Conservation (phyloP, 2,888 invertebrate species). For the Oscheius sp. region DNA sequence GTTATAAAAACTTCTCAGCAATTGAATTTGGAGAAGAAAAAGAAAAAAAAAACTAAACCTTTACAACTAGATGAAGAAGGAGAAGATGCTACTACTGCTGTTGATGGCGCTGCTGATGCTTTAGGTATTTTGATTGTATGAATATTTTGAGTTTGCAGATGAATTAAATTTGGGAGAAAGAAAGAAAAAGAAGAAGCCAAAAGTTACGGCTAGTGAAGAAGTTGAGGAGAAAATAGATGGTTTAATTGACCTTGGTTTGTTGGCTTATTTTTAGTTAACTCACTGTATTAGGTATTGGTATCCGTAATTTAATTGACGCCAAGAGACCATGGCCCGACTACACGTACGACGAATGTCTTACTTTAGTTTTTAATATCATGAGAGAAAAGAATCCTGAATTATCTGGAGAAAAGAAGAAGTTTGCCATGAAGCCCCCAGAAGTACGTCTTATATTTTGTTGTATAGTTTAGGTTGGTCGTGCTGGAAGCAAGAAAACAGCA, state of each 20-base stretch:
- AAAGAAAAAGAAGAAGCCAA: constrained; percentile 55
- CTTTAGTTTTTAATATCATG: constrained; percentile 97
- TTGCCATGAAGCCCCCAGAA: constrained; percentile 94
- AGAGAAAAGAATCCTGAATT: constrained; percentile 98
- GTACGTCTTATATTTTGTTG: no score
- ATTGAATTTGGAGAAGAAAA: constrained; percentile 52
- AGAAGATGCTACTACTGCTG: constrained; percentile 27
- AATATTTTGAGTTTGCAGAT: constrained; percentile 29
- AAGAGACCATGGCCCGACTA: constrained; percentile 80
- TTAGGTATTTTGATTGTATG: constrained; percentile 33
- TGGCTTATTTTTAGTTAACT: not conserved
- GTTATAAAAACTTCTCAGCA: constrained; percentile 38
- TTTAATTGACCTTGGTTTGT: constrained; percentile 34
- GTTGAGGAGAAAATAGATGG: constrained; percentile 35
- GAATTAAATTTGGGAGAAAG: constrained; percentile 51
- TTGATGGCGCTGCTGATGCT: constrained; percentile 36
- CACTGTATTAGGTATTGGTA: constrained; percentile 56
- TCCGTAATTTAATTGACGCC: constrained; percentile 71
- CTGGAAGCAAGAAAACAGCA: constrained; percentile 98
- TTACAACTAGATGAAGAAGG: constrained; percentile 54
- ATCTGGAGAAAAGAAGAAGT: constrained; percentile 97
- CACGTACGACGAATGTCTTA: constrained; percentile 93
- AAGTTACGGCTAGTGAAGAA: constrained; percentile 38
- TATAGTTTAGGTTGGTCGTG: constrained; percentile 83
- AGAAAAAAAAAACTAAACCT: constrained; percentile 58